Evolutionary conservation across 37 sponge, comb jelly and placozoan species (phyloP).

Genomic region (Chondrilla cf. caribensis): DNA sequence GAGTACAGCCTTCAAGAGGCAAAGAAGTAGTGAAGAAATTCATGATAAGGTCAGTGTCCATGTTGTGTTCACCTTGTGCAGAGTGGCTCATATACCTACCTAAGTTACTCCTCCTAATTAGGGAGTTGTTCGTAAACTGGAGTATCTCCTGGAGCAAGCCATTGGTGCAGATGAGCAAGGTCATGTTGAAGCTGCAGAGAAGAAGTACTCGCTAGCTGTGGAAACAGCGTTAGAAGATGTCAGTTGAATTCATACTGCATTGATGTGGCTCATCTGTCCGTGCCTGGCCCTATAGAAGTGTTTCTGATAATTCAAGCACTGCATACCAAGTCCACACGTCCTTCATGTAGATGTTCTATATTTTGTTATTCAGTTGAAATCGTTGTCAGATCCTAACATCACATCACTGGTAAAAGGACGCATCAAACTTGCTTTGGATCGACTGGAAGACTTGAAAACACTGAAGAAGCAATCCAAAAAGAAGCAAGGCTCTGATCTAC

Average conservation of each 20-base stretch:
- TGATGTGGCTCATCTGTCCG: neutral
- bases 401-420: neutral
- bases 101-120: no score
- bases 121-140: constrained; percentile 53
- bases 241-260: no score
- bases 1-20: neutral
- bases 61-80: neutral
- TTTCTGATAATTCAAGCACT: no score
- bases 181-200: constrained; percentile 33
- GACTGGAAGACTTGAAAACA: constrained; percentile 50
- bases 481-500: neutral
- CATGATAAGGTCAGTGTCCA: neutral
- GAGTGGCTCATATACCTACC: neutral
- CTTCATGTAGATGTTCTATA: no score
- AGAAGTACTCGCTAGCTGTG: constrained; percentile 55
- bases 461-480: neutral
- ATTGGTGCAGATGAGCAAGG: constrained; percentile 62
- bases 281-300: neutral
- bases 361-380: neutral
- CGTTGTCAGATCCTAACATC: neutral
- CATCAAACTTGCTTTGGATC: constrained; percentile 22
- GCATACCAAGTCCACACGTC: no score
- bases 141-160: constrained; percentile 70
- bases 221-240: constrained; percentile 63
- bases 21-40: constrained; percentile 3